Conservation (phyloP, 1,140 invertebrate genomes). For the Drosophila asahinai region DNA sequence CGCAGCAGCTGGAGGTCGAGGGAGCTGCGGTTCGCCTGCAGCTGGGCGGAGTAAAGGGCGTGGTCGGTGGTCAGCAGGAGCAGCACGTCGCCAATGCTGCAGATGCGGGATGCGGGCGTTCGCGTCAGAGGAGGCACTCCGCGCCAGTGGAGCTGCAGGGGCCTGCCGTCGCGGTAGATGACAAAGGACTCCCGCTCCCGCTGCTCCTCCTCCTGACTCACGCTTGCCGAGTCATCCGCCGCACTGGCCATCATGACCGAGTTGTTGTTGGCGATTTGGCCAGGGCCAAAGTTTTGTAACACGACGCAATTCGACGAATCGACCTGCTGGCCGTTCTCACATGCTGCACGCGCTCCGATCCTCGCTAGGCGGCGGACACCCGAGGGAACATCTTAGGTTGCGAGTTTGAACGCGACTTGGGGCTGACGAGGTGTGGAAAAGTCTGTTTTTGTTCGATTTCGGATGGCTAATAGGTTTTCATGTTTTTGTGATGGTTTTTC, state of each 20-base stretch:
- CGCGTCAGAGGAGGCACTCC: slow-evolving; percentile 62
- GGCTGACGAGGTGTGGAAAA: background rate
- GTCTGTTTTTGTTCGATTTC: slow-evolving; percentile 10
- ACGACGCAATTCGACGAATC: slow-evolving; percentile 46
- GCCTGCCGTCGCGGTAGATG: slow-evolving; percentile 49
- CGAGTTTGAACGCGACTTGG: slow-evolving; percentile 2
- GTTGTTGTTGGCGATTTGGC: slow-evolving; percentile 40
- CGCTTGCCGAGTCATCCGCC: slow-evolving; percentile 18
- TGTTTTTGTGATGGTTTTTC: slow-evolving; percentile 70
- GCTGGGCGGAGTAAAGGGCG: slow-evolving; percentile 50
- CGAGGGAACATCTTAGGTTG: slow-evolving; percentile 2
- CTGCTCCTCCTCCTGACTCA: slow-evolving; percentile 15
- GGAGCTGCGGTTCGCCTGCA: slow-evolving; percentile 1
- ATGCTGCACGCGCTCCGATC: slow-evolving; percentile 5
- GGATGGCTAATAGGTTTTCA: slow-evolving; percentile 56
- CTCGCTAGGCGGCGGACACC: background rate
- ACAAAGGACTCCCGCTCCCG: slow-evolving; percentile 49
- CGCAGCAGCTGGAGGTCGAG: slow-evolving; percentile 55
- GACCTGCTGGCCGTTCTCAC: slow-evolving; percentile 15
- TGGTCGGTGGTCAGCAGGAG: slow-evolving; percentile 74
- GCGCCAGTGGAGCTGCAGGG: slow-evolving; percentile 62
- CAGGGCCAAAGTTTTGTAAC: slow-evolving; percentile 49
- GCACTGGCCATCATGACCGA: slow-evolving; percentile 38
- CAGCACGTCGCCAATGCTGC: slow-evolving; percentile 21
- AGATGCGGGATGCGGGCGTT: slow-evolving; percentile 60